These are phyloP conservation scores for Paracanthobrama guichenoti DNA, from an alignment of 2,113 vertebrate genomes.

Conservation along the genomic window DNA sequence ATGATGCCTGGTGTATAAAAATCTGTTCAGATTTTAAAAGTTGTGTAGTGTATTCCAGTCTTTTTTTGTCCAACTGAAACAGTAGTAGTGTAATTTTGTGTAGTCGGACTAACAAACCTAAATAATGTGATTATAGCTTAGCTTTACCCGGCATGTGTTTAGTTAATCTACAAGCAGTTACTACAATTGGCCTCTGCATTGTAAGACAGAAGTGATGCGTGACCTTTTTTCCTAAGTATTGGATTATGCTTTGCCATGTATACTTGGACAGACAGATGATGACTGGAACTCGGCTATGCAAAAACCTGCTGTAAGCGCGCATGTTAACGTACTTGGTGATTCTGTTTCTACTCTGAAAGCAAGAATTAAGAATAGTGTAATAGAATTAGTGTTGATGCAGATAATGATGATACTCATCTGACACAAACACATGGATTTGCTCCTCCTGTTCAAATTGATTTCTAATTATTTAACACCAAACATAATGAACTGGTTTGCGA, in stretches of 20 bases:
- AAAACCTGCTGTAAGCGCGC: background rate
- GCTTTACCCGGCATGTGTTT: background rate
- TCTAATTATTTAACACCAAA: background rate
- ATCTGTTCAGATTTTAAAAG: background rate
- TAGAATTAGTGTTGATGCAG: background rate
- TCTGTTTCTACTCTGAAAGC: background rate
- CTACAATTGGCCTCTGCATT: background rate
- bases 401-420: constrained; percentile 7
- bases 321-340: background rate
- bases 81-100: background rate
- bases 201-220: background rate
- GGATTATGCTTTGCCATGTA: background rate
- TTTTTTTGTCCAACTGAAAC: background rate
- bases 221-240: background rate
- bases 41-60: constrained; percentile 8
- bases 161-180: background rate
- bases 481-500: background rate
- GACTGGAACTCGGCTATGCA: background rate
- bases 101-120: background rate
- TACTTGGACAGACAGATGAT: background rate
- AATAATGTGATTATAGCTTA: background rate
- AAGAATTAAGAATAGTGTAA: background rate
- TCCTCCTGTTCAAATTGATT: background rate
- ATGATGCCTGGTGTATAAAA: background rate
- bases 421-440: constrained; percentile 8